A percentile compares a stretch with the other conserved stretches of the same genome.
phyloP scores from a whole-genome alignment of 1,140 invertebrate species.

The Pseudobourletiella spinata region DNA sequence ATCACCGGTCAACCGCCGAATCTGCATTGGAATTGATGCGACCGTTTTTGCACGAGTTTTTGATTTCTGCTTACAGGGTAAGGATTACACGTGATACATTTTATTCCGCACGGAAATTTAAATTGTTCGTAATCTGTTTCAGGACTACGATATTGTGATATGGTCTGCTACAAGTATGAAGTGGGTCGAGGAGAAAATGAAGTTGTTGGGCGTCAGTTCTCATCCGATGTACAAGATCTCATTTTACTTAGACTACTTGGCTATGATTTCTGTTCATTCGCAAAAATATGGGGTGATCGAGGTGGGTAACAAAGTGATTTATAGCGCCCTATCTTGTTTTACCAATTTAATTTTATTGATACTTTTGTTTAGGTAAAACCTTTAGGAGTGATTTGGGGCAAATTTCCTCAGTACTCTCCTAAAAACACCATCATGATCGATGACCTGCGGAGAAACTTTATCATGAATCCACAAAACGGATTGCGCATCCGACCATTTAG shows the following conservation, averaged over 20 bases:
- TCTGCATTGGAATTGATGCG: slow-evolving; percentile 84
- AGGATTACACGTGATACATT: slow-evolving; percentile 30
- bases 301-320: too few relatives aligned
- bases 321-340: background rate
- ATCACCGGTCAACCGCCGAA: slow-evolving; percentile 79
- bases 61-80: slow-evolving; percentile 78
- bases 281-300: slow-evolving; percentile 82
- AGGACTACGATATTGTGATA: slow-evolving; percentile 75
- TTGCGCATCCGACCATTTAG: slow-evolving; percentile 58
- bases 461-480: slow-evolving; percentile 95
- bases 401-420: slow-evolving; percentile 73
- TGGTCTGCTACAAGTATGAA: slow-evolving; percentile 97
- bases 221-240: slow-evolving; percentile 84
- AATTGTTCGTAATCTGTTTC: too few relatives aligned
- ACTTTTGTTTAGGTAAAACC: slow-evolving; percentile 71
- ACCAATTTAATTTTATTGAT: slow-evolving; percentile 11
- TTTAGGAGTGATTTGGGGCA: slow-evolving; percentile 92
- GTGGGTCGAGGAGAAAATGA: slow-evolving; percentile 98
- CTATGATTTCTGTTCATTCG: slow-evolving; percentile 90
- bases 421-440: slow-evolving; percentile 98
- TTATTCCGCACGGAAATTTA: too few relatives aligned
- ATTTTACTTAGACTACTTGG: slow-evolving; percentile 80
- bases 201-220: slow-evolving; percentile 69
- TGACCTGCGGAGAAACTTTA: slow-evolving; percentile 91
- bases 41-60: slow-evolving; percentile 89